These are phyloP conservation scores for Pseudorhombus dupliciocellatus DNA, from an alignment of 2,113 vertebrate species.

Conservation along the genomic window DNA sequence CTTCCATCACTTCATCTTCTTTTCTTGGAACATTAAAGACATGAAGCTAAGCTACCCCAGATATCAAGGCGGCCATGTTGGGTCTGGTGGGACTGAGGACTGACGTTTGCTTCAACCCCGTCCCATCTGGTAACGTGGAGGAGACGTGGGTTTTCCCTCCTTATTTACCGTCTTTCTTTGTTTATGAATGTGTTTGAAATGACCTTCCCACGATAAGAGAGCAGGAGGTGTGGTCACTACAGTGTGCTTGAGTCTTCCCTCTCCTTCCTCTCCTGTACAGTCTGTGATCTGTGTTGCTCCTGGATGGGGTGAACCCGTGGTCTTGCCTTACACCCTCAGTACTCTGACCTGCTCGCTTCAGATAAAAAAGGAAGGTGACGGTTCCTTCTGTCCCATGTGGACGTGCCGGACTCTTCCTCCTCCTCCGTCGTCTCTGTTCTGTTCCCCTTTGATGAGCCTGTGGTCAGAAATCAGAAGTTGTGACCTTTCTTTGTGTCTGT, in stretches of 20 bases:
- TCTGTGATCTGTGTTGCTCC: constrained; percentile 13
- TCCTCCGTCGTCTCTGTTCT: constrained; percentile 9
- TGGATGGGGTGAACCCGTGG: constrained; percentile 24
- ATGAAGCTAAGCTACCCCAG: no score
- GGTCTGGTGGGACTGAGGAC: no score
- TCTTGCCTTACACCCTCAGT: constrained; percentile 62
- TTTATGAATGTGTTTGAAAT: no score
- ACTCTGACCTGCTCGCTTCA: constrained; percentile 18
- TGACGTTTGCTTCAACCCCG: no score
- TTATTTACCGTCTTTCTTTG: no score
- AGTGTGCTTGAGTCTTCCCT: not conserved
- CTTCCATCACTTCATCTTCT: no score
- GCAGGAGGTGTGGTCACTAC: not conserved
- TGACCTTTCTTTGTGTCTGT: constrained; percentile 5
- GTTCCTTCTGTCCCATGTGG: not conserved
- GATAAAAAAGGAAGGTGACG: not conserved
- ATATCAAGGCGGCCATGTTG: no score
- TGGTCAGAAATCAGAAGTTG: constrained; percentile 26
- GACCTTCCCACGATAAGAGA: not conserved
- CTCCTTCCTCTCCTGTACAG: no score
- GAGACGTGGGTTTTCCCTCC: not conserved
- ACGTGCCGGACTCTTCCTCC: not conserved
- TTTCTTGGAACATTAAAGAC: not conserved
- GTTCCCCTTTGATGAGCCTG: constrained; percentile 34
- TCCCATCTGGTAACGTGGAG: no score